phyloP scores from a whole-genome alignment of 37 sponge, comb jelly and placozoan genomes.

The Agelas oroides region DNA sequence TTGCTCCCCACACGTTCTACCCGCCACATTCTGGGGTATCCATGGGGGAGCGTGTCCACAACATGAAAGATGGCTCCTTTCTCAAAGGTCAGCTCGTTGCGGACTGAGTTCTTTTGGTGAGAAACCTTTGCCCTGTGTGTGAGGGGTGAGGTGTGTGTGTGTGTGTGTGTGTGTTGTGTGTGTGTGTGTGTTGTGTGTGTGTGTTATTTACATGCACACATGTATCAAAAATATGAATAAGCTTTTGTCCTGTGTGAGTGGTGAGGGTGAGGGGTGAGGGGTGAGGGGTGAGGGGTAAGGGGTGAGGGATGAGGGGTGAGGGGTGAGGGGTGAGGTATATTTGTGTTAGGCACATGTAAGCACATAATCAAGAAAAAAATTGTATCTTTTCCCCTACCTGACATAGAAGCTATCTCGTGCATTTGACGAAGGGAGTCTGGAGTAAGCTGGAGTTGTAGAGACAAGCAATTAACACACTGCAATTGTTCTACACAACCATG shows the following conservation, averaged over 20 bases:
- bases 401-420: slow-evolving; percentile 56
- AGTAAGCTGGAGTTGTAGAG: background rate
- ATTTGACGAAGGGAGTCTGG: background rate
- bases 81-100: slow-evolving; percentile 18
- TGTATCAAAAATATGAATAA: too few species aligned
- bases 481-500: too few species aligned
- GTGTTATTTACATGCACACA: background rate
- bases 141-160: too few species aligned
- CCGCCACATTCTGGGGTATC: slow-evolving; percentile 1
- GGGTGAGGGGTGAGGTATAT: too few species aligned
- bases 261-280: background rate
- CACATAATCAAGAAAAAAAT: too few species aligned
- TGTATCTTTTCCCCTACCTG: too few species aligned
- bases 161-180: too few species aligned
- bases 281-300: background rate
- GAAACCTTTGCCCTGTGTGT: slow-evolving; percentile 11
- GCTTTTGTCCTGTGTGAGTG: too few species aligned
- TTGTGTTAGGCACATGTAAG: too few species aligned
- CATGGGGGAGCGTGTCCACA: slow-evolving; percentile 21
- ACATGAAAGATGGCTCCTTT: slow-evolving; percentile 49
- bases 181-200: background rate
- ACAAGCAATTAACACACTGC: too few species aligned
- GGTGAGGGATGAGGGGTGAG: background rate
- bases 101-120: background rate
- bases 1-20: slow-evolving; percentile 11